Conservation (phyloP, 2,113 vertebrate species). For the Halcyon malimbica region DNA sequence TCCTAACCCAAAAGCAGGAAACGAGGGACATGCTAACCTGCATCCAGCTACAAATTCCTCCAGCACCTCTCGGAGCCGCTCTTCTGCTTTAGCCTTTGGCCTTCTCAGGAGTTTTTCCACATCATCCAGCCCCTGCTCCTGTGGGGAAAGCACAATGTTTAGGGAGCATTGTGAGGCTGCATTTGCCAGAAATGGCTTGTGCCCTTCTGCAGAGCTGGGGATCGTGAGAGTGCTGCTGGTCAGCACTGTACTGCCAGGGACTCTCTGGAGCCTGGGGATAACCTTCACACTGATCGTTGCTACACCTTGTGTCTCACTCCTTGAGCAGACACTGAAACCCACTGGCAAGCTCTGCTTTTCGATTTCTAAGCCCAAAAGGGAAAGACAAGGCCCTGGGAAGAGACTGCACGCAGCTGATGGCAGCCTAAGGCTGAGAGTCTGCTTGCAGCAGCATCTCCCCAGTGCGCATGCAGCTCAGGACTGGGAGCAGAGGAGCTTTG, state of each 20-base stretch:
- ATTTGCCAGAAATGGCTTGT: background rate
- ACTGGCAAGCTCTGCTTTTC: background rate
- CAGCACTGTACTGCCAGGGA: background rate
- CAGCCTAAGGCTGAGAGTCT: background rate
- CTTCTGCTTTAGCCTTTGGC: constrained; percentile 77
- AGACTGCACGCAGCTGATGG: background rate
- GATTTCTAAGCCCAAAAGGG: background rate
- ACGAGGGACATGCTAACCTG: constrained; percentile 77
- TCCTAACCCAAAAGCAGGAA: background rate
- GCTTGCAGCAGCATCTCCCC: background rate
- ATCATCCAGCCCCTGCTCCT: constrained; percentile 87
- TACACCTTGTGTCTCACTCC: background rate
- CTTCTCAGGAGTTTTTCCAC: constrained; percentile 83
- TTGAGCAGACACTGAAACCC: background rate
- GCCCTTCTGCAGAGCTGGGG: background rate
- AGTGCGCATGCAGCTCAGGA: background rate
- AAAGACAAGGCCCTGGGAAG: background rate
- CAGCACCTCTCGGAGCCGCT: constrained; percentile 79
- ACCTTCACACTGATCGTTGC: background rate
- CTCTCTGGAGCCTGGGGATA: background rate
- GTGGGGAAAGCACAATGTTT: background rate
- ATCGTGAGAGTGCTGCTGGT: background rate
- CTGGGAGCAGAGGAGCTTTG: background rate
- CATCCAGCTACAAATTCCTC: constrained; percentile 88
- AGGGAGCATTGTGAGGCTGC: background rate